Evolutionary conservation across 1,140 invertebrate genomes (phyloP).

Genomic region (Rhyzopertha dominica): DNA sequence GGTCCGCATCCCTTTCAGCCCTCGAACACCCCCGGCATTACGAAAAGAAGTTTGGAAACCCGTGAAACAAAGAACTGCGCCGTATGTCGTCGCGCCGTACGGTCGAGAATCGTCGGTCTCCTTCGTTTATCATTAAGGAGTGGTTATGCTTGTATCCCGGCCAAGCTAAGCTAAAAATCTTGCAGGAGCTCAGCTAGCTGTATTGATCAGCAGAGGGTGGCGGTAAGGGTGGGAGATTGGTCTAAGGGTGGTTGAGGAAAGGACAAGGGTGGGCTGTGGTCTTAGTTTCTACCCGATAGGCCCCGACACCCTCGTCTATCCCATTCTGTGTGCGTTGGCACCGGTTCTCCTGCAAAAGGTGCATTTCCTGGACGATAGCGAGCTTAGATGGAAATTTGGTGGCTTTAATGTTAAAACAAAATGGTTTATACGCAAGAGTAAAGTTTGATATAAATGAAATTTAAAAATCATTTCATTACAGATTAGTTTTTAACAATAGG

Average conservation of each 20-base stretch:
- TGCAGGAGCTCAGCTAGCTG: constrained; percentile 42
- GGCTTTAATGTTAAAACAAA: too few relatives aligned
- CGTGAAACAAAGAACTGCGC: constrained; percentile 30
- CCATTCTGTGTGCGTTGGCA: too few relatives aligned
- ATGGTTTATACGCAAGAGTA: too few relatives aligned
- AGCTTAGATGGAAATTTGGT: too few relatives aligned
- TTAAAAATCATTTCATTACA: too few relatives aligned
- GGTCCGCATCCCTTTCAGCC: too few relatives aligned
- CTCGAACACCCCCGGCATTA: too few relatives aligned
- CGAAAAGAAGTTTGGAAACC: too few relatives aligned
- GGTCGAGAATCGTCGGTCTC: constrained; percentile 32
- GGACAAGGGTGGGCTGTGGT: constrained; percentile 44
- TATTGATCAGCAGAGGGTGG: constrained; percentile 41
- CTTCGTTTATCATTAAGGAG: constrained; percentile 38
- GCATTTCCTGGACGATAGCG: too few relatives aligned
- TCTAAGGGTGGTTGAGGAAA: constrained; percentile 43
- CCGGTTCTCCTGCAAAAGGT: too few relatives aligned
- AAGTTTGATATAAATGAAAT: too few relatives aligned
- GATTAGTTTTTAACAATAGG: too few relatives aligned
- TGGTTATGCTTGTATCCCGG: constrained; percentile 41
- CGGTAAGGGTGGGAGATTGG: constrained; percentile 23
- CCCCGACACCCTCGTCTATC: constrained; percentile 32
- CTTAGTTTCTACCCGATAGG: constrained; percentile 41
- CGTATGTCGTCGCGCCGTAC: constrained; percentile 22
- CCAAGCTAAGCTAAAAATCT: constrained; percentile 43